These are phyloP conservation scores for Axinella damicornis DNA, from an alignment of 37 sponge, comb jelly and placozoan genomes.

Conservation along the genomic window DNA sequence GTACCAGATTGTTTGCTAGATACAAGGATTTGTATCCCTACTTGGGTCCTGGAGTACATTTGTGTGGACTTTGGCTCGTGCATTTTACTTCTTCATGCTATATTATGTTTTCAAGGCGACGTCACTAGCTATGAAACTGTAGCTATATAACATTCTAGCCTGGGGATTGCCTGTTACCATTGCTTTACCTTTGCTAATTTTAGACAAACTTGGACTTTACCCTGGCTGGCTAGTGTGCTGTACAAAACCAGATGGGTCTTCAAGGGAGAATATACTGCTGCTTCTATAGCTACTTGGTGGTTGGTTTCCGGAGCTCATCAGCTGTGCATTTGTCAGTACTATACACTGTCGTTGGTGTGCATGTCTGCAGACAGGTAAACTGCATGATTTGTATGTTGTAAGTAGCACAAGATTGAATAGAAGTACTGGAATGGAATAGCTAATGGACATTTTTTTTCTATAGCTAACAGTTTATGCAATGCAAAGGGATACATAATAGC, in stretches of 20 bases:
- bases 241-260: no score
- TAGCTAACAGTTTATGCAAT: no score
- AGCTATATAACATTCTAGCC: constrained; percentile 20
- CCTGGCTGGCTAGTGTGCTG: neutral
- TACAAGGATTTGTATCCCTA: constrained; percentile 59
- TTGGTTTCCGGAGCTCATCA: constrained; percentile 37
- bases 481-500: no score
- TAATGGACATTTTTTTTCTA: no score
- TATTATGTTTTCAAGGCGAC: neutral
- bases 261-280: neutral
- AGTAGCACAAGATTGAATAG: no score
- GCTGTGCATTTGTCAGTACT: constrained; percentile 24
- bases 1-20: constrained; percentile 25
- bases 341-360: constrained; percentile 19
- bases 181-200: neutral
- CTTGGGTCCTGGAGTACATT: constrained; percentile 43
- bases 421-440: no score
- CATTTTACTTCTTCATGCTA: constrained; percentile 35
- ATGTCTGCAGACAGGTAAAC: constrained; percentile 9
- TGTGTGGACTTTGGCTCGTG: constrained; percentile 69
- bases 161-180: constrained; percentile 31
- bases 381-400: no score
- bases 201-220: constrained; percentile 27
- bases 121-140: constrained; percentile 10
- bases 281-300: constrained; percentile 41